Evolutionary conservation across 2,888 invertebrate genomes (phyloP).

Genomic region (Epinotia nisella): DNA sequence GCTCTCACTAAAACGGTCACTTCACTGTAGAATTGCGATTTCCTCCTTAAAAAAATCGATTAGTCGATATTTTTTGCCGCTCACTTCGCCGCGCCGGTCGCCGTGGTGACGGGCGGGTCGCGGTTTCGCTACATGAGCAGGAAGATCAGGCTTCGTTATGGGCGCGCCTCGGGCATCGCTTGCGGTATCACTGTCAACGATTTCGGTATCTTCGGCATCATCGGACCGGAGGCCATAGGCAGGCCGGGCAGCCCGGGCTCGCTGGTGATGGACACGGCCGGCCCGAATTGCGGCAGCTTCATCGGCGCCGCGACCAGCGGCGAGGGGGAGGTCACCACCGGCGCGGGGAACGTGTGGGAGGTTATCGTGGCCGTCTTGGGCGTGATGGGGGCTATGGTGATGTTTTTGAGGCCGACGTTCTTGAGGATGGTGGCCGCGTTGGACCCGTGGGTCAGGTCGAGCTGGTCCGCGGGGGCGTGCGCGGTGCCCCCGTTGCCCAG

Average conservation of each 20-base stretch:
- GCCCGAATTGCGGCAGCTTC: slow-evolving; percentile 68
- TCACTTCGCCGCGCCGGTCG: background rate
- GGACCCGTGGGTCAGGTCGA: slow-evolving; percentile 60
- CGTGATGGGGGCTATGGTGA: slow-evolving; percentile 79
- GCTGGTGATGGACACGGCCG: slow-evolving; percentile 68
- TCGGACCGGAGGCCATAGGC: slow-evolving; percentile 60
- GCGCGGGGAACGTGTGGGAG: slow-evolving; percentile 61
- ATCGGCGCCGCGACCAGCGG: slow-evolving; percentile 65
- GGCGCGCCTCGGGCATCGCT: slow-evolving; percentile 57
- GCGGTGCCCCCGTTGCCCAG: slow-evolving; percentile 75
- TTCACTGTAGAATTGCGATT: background rate
- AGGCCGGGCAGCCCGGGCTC: slow-evolving; percentile 61
- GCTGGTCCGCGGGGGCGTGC: slow-evolving; percentile 61
- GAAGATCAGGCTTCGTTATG: slow-evolving; percentile 75
- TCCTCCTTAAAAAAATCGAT: too few species aligned
- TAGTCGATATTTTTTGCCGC: too few species aligned
- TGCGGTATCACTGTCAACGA: slow-evolving; percentile 93
- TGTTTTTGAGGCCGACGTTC: slow-evolving; percentile 79
- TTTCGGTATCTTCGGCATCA: slow-evolving; percentile 91
- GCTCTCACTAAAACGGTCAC: slow-evolving; percentile 32
- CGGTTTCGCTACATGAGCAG: slow-evolving; percentile 62
- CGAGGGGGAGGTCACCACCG: slow-evolving; percentile 63
- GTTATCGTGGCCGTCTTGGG: slow-evolving; percentile 75
- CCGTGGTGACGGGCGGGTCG: slow-evolving; percentile 44
- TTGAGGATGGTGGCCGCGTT: slow-evolving; percentile 78